phyloP scores from a whole-genome alignment of 1,140 invertebrate genomes.

The Drosophila ogumai region DNA sequence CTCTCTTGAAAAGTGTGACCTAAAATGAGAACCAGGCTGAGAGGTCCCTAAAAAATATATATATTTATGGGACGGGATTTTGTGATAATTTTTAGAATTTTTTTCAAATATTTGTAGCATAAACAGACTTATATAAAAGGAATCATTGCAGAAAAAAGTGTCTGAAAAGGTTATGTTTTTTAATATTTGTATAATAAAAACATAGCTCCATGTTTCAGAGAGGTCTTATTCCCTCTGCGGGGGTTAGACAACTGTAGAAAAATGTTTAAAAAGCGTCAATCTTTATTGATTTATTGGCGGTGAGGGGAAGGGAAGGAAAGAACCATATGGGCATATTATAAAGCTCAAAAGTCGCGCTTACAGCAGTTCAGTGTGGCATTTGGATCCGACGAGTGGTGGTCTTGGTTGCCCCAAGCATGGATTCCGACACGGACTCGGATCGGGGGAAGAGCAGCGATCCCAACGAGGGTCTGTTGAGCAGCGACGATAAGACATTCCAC shows the following conservation, averaged over 20 bases:
- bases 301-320: conserved; percentile 12
- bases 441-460: conserved; percentile 77
- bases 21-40: background rate
- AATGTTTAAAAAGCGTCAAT: conserved; percentile 48
- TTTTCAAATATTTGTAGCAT: background rate
- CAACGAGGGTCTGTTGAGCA: conserved; percentile 69
- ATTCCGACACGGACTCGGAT: conserved; percentile 66
- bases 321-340: conserved; percentile 43
- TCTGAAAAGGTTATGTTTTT: background rate
- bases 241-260: background rate
- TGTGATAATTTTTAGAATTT: background rate
- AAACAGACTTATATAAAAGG: no score
- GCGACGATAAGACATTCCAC: conserved; percentile 71
- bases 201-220: background rate
- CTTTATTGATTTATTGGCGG: conserved; percentile 75
- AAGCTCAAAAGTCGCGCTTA: conserved; percentile 32
- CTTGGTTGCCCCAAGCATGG: conserved; percentile 14
- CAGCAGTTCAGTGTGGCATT: conserved; percentile 40
- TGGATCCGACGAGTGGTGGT: conserved; percentile 28
- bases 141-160: background rate
- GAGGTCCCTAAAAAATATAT: background rate
- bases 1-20: background rate
- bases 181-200: background rate
- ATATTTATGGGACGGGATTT: background rate
- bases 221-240: background rate